A percentile compares a stretch with the other conserved stretches of the same genome.
phyloP scores from a whole-genome alignment of 2,888 invertebrate genomes.

The Strigamia maritima region DNA sequence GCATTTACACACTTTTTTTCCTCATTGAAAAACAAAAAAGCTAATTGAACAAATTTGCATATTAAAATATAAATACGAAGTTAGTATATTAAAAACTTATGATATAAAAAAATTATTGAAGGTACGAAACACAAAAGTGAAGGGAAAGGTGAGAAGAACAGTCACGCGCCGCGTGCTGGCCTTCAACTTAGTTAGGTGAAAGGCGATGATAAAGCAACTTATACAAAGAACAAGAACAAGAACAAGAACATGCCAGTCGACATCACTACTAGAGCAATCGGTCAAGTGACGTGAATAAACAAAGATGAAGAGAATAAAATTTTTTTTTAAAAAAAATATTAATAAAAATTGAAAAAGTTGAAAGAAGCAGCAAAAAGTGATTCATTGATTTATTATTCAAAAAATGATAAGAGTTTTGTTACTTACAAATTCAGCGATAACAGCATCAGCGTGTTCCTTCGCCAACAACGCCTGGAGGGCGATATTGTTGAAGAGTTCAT shows the following conservation, averaged over 20 bases:
- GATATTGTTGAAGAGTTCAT: constrained; percentile 41
- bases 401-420: not conserved
- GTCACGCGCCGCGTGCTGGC: constrained; percentile 15
- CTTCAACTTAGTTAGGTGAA: not conserved
- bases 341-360: not conserved
- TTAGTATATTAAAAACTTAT: not conserved
- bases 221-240: constrained; percentile 10
- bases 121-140: not conserved
- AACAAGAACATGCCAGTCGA: not conserved
- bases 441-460: constrained; percentile 40
- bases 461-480: constrained; percentile 41
- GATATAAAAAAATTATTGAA: not conserved
- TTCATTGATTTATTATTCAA: not conserved
- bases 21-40: not conserved
- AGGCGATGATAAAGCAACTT: constrained; percentile 10
- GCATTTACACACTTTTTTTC: not conserved
- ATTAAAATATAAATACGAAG: not conserved
- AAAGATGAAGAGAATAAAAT: not conserved
- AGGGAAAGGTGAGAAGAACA: constrained; percentile 2
- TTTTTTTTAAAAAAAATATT: not conserved
- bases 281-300: constrained; percentile 15
- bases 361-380: not conserved
- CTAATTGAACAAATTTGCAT: not conserved
- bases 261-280: not conserved
- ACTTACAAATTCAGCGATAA: constrained; percentile 43